Percentiles rank a stretch among this genome's conserved stretches.
Evolutionary conservation across 2,797 vertebrate species (phyloP).

Genomic region (Lindbergichthys nudifrons): DNA sequence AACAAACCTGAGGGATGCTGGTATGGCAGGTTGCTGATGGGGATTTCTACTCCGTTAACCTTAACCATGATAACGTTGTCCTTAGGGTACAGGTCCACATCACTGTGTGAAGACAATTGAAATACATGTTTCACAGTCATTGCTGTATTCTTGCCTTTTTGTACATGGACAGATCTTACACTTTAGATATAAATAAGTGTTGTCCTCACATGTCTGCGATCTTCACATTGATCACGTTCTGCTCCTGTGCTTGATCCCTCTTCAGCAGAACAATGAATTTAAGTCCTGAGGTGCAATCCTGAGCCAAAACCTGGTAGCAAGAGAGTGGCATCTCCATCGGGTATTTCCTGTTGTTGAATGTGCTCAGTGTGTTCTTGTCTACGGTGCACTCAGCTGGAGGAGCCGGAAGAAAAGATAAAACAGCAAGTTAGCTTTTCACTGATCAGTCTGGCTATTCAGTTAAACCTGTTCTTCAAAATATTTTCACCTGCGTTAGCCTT

Average conservation of each 20-base stretch:
- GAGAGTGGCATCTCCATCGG: constrained; percentile 81
- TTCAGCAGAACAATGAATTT: constrained; percentile 88
- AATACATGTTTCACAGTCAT: not conserved
- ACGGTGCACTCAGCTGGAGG: constrained; percentile 69
- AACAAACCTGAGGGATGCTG: constrained; percentile 66
- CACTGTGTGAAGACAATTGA: constrained; percentile 70
- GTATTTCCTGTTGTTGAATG: constrained; percentile 75
- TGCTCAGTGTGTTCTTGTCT: constrained; percentile 53
- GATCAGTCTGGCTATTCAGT: not conserved
- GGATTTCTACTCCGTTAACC: constrained; percentile 80
- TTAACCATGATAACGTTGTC: constrained; percentile 67
- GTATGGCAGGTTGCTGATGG: constrained; percentile 74
- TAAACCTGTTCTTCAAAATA: not conserved
- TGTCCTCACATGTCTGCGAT: constrained; percentile 83
- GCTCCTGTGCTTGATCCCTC: constrained; percentile 71
- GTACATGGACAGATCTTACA: not conserved
- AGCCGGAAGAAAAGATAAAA: not conserved
- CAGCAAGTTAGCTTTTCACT: not conserved
- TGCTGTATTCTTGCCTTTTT: not conserved
- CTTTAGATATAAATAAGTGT: not conserved
- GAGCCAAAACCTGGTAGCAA: constrained; percentile 86
- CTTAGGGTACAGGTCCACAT: constrained; percentile 81
- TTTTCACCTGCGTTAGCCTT: constrained; percentile 72
- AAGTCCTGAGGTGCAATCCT: constrained; percentile 86
- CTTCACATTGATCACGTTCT: constrained; percentile 80